Base-by-base conservation (phyloP, 2,113 vertebrate genomes). In the Catharus bicknelli region DNA sequence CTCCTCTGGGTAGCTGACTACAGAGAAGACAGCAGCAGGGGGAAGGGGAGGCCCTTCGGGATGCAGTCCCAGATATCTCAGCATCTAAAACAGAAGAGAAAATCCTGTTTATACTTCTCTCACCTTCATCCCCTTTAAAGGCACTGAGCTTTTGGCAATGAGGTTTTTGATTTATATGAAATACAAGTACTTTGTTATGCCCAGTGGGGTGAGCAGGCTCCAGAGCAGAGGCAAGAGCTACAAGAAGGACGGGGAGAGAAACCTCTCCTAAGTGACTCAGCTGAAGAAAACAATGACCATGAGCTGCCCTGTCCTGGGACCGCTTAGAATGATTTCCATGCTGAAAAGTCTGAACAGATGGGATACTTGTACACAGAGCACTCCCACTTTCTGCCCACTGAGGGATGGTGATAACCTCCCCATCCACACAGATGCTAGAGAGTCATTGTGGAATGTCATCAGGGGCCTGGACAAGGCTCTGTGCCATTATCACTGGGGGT, bases 61-160 rank as follows among this genome's bases (percentile, higher is more conserved):
- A 48, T 98, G 98, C 84, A 99, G 90, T 5, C 98, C 98, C 70
- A 99, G 84, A 47, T 93, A 53, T 62, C 98, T 97, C 82, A 99
- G 95, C 86, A 99, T 95, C 99, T 99, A 90, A 48, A 68, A 38
- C 29, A 74, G 15, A 50, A 88, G 5, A 36, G 25, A 47, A 47
- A 47, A 47, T 47, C 45, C 45, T 47, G 45, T 47, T 47, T 47
- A 22, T 47, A 47, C 21, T 47, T 47, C 45, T 47, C 20, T 47
- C 5, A 21, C 21, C 45, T 22, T 47, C 45, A 47, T 47, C 45
- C 20, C 20, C 45, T 45, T 21, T 45, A 45, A 45, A 45, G 45
- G 45, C 45, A 45, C 19, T 45, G 45, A 45, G 45, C 45, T 45
- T 45, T 45, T 45, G 19, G 45, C 45, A 47, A 47, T 47, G 20